These are phyloP conservation scores for Germaria angustata DNA, from an alignment of 2,888 invertebrate genomes.

Conservation along the genomic window DNA sequence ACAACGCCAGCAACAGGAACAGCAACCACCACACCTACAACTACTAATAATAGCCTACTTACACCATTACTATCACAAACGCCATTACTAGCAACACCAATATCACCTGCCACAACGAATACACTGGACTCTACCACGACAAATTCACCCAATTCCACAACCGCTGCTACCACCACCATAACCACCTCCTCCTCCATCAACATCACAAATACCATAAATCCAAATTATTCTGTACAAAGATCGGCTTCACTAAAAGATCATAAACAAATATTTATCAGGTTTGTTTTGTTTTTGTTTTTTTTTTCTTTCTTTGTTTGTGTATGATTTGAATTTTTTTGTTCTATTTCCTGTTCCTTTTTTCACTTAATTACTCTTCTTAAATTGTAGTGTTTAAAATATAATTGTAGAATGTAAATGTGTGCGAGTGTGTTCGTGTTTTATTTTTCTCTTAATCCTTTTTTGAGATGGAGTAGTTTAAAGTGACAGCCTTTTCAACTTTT, in stretches of 20 bases:
- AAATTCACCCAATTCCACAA: slow-evolving; percentile 72
- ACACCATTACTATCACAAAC: slow-evolving; percentile 65
- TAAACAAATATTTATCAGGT: slow-evolving; percentile 79
- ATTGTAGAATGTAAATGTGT: slow-evolving; percentile 38
- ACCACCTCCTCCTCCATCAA: slow-evolving; percentile 68
- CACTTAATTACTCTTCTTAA: slow-evolving; percentile 2
- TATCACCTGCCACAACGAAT: slow-evolving; percentile 66
- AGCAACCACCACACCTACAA: slow-evolving; percentile 21
- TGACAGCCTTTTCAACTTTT: too few relatives aligned
- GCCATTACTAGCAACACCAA: slow-evolving; percentile 68
- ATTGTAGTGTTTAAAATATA: slow-evolving; percentile 38
- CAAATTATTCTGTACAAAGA: slow-evolving; percentile 82
- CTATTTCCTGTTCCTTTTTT: slow-evolving; percentile 11
- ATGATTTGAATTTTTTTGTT: slow-evolving; percentile 24
- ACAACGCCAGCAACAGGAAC: slow-evolving; percentile 10
- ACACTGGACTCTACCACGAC: slow-evolving; percentile 58
- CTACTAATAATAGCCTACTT: slow-evolving; percentile 46
- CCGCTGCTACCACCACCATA: slow-evolving; percentile 65
- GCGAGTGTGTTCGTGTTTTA: slow-evolving; percentile 38
- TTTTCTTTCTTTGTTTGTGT: slow-evolving; percentile 44
- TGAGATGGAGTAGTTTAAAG: not conserved
- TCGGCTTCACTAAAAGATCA: slow-evolving; percentile 83
- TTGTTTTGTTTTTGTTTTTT: slow-evolving; percentile 73
- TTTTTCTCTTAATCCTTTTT: not conserved
- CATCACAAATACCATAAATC: slow-evolving; percentile 80